These are phyloP conservation scores for Xenus cinereus DNA, from an alignment of 2,113 vertebrate species.

Conservation along the genomic window DNA sequence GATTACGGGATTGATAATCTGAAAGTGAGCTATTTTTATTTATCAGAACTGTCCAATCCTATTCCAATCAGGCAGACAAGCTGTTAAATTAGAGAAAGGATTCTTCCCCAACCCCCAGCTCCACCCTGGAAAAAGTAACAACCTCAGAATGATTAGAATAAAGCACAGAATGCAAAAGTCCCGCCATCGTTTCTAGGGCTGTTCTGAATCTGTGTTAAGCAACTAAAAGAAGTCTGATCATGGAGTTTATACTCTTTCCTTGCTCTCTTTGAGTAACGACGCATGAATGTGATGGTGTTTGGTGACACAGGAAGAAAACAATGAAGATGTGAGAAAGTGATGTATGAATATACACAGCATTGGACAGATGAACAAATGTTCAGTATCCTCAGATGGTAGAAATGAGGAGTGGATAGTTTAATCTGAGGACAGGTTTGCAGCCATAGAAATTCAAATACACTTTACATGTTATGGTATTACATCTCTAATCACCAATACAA, in stretches of 20 bases:
- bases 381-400: background rate
- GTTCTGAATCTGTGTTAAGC: background rate
- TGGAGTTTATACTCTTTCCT: background rate
- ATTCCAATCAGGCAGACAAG: background rate
- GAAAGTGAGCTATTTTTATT: background rate
- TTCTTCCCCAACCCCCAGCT: fast-evolving
- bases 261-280: background rate
- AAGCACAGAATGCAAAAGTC: background rate
- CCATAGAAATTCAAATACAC: background rate
- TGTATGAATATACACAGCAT: background rate
- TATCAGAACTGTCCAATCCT: background rate
- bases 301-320: background rate
- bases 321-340: background rate
- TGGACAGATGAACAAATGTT: background rate
- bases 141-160: too few species aligned
- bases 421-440: background rate
- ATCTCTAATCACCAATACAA: fast-evolving
- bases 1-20: background rate
- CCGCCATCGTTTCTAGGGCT: background rate
- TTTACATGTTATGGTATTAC: background rate
- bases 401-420: background rate
- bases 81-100: background rate
- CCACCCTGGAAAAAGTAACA: background rate
- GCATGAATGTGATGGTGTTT: background rate
- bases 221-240: background rate